These are phyloP conservation scores for Onychomys leucogaster DNA, from an alignment of 2,797 vertebrate species.

Conservation along the genomic window DNA sequence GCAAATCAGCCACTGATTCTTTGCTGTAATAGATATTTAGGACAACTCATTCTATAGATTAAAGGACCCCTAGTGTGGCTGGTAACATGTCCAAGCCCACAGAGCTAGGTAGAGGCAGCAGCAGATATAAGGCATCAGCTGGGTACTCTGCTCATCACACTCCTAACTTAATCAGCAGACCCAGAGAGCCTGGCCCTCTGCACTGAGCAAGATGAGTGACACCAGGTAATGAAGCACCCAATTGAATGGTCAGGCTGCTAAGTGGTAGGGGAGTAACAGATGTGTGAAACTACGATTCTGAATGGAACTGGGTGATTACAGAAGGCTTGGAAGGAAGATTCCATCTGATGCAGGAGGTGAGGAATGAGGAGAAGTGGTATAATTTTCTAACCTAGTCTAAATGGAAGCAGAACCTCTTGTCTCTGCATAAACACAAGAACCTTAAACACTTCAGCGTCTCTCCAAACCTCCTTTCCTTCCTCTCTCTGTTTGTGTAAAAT, in stretches of 20 bases:
- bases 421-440: not conserved
- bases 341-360: not conserved
- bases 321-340: not conserved
- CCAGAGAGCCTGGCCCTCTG: not conserved
- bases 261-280: not conserved
- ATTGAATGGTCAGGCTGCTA: not conserved
- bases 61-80: not conserved
- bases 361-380: not conserved
- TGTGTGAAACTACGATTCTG: not conserved
- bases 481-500: not conserved
- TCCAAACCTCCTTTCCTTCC: not conserved
- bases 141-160: fast-evolving
- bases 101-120: fast-evolving
- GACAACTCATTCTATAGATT: not conserved
- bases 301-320: not conserved
- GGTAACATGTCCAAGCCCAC: not conserved
- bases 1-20: not conserved
- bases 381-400: constrained; percentile 13
- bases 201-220: not conserved
- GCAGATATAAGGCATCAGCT: not conserved
- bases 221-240: not conserved
- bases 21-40: not conserved
- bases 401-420: not conserved
- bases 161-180: not conserved
- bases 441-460: not conserved